Conservation (phyloP, 2,113 vertebrate species). For the Sceloporus tristichus region DNA sequence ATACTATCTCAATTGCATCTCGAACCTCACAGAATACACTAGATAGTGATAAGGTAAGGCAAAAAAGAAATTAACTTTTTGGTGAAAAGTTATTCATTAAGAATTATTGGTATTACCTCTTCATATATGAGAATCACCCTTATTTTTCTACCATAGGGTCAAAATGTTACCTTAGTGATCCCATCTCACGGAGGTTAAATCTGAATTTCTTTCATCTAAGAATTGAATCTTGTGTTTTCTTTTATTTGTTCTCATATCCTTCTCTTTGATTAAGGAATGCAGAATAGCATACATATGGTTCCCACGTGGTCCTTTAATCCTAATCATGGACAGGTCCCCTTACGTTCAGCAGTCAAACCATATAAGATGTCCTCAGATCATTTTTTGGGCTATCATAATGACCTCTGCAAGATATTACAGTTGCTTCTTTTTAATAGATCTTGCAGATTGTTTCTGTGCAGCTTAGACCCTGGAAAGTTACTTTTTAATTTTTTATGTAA, state of each 20-base stretch:
- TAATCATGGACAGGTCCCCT: background rate
- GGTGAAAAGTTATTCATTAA: background rate
- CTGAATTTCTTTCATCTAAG: background rate
- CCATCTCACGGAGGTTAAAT: background rate
- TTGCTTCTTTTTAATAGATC: background rate
- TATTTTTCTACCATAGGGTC: background rate
- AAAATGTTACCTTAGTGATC: background rate
- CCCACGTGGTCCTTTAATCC: background rate
- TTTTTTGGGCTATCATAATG: background rate
- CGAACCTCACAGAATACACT: conserved; percentile 98
- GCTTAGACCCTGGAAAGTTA: no score
- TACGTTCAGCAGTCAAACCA: background rate
- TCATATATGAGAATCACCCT: background rate
- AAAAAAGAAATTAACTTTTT: background rate
- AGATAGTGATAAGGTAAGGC: conserved; percentile 95
- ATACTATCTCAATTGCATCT: conserved; percentile 97
- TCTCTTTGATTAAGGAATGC: background rate
- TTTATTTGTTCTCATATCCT: background rate
- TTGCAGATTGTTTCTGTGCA: background rate
- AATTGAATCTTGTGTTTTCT: background rate
- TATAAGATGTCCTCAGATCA: background rate
- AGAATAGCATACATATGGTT: background rate
- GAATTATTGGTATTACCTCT: background rate
- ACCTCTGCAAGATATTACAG: background rate
- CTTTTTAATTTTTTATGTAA: no score